Evolutionary conservation across 2,888 invertebrate species (phyloP).

Genomic region (Diaphora mendica): DNA sequence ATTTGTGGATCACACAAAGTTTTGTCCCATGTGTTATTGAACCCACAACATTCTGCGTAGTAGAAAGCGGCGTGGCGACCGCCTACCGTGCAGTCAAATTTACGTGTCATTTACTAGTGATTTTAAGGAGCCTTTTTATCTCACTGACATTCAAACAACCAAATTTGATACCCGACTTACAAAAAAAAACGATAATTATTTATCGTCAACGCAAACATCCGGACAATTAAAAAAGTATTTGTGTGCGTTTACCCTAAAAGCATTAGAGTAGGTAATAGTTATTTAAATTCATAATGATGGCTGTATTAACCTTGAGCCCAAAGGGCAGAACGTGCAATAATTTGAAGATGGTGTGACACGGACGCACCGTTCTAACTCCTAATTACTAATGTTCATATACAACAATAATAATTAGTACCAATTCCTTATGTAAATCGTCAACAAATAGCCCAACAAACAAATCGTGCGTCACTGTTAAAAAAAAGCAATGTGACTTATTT

Average conservation of each 20-base stretch:
- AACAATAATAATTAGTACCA: background rate
- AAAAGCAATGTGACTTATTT: no score
- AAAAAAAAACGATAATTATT: no score
- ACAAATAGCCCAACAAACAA: background rate
- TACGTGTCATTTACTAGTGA: no score
- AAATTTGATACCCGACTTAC: no score
- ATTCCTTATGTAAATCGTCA: background rate
- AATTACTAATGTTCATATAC: background rate
- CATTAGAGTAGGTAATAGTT: conserved; percentile 12
- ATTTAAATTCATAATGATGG: conserved; percentile 18
- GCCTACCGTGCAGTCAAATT: no score
- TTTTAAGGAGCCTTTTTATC: no score
- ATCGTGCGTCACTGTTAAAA: background rate
- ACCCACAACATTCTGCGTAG: no score
- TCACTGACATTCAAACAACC: no score
- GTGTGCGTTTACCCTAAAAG: conserved; percentile 17
- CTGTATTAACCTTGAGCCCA: conserved; percentile 4
- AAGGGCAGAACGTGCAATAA: conserved; percentile 1
- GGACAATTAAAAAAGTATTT: background rate
- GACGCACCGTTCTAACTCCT: background rate
- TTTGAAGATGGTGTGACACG: background rate
- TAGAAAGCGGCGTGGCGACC: no score
- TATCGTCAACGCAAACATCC: no score
- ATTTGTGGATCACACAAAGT: no score
- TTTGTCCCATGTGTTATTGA: no score